phyloP scores from a whole-genome alignment of 2,888 invertebrate species.

The Hololepta plana region DNA sequence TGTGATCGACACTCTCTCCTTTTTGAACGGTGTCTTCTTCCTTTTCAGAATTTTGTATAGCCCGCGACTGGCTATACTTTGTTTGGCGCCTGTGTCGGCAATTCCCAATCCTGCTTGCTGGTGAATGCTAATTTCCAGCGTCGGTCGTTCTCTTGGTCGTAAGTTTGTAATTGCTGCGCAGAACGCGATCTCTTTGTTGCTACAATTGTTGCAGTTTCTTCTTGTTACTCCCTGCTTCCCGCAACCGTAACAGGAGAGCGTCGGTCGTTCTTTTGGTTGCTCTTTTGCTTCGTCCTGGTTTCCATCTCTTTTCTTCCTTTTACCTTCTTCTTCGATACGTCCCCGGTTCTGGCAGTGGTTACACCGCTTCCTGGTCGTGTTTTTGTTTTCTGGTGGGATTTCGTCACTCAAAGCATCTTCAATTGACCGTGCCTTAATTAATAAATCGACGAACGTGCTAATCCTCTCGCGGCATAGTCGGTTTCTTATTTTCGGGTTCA shows the following conservation, averaged over 20 bases:
- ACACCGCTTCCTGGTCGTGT: not conserved
- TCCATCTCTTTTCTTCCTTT: slow-evolving; percentile 1
- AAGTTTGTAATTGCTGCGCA: not conserved
- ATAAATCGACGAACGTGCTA: slow-evolving; percentile 4
- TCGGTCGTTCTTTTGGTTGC: not conserved
- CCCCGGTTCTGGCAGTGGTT: slow-evolving; percentile 2
- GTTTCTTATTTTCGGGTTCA: slow-evolving; percentile 3
- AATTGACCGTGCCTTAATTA: slow-evolving; percentile 1
- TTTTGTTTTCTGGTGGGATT: not conserved
- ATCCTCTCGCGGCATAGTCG: slow-evolving; percentile 2
- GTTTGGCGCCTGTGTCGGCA: slow-evolving; percentile 3
- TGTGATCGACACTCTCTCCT: slow-evolving; percentile 4
- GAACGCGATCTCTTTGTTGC: slow-evolving; percentile 4
- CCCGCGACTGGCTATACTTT: slow-evolving; percentile 4
- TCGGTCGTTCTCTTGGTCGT: slow-evolving; percentile 2
- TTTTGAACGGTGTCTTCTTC: slow-evolving; percentile 4
- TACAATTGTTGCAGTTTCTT: slow-evolving; percentile 9
- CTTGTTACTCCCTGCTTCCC: slow-evolving; percentile 10
- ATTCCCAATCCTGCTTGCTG: not conserved
- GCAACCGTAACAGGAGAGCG: slow-evolving; percentile 10
- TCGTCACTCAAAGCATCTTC: not conserved
- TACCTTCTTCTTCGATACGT: slow-evolving; percentile 1
- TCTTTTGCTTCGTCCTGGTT: not conserved
- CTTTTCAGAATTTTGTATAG: slow-evolving; percentile 8
- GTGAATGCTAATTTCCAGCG: not conserved